Evolutionary conservation across 2,888 invertebrate genomes (phyloP), one percentile per base, ranked within the genome.

Genomic region (Sacculina carcini): DNA sequence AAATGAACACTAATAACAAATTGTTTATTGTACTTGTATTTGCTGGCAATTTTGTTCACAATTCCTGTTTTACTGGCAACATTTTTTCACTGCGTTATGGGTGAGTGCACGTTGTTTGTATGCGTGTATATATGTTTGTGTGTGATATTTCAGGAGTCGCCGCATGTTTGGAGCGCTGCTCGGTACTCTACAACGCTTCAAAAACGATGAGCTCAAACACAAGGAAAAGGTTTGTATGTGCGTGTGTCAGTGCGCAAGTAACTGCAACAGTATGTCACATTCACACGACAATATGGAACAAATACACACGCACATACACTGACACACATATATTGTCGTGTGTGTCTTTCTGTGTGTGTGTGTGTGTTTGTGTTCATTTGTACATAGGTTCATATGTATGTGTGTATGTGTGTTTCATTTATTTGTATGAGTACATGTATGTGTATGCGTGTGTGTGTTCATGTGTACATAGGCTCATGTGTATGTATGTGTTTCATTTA

Each of bases 151-250:
- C 40, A 56, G 94, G 57, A 96, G 96, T 67, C 74, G 82, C 56
- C 74, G 96, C 52, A 94, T 98, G 79, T 94, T 98, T 69, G 92
- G 94, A 9, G 80, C 90, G 21, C 69, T 98, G 40, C 67, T 96
- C 51, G 94, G 96, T 5, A 96, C 96, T 14, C 67, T 98, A 58
- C 86, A 90, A 63, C 86, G 85, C 65, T 96, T 96, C 65, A 81
- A 87, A 61, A 84, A 85, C 62, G 92, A 94, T 63, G 89, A 92
- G 67, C 84, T 84, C 52, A 56, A 56, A 31, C 55, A 54, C 50
- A 55, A 54, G 28, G 56, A 55, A 44, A 55, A 48, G 32, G 31
- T 31, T 16, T 16, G 19, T 36, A 36, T 36, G 5, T 4, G 19
- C 19, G 19, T 36, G 19, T 36, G 19, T 36, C n/a, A 16, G 5